phyloP scores from a whole-genome alignment of 2,888 invertebrate genomes.

The Tricholauxania praeusta region DNA sequence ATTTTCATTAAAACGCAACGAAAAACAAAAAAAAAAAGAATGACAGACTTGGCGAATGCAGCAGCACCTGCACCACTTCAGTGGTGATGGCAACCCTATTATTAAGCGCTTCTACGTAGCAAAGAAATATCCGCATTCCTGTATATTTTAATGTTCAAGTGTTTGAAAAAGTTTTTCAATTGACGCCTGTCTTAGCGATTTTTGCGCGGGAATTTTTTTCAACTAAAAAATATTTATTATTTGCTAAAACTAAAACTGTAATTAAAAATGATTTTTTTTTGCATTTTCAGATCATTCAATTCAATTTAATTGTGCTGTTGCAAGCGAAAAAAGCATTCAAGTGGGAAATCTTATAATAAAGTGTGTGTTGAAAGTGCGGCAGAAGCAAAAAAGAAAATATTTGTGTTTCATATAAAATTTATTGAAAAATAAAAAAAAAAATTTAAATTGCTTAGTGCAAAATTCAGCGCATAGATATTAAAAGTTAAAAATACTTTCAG shows the following conservation, averaged over 20 bases:
- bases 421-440: background rate
- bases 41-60: background rate
- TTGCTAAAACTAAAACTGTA: slow-evolving; percentile 59
- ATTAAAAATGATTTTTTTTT: slow-evolving; percentile 51
- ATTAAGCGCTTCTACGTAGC: slow-evolving; percentile 6
- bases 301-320: background rate
- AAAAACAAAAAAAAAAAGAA: slow-evolving; percentile 4
- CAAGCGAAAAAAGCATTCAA: slow-evolving; percentile 13
- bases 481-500: slow-evolving; percentile 2
- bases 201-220: background rate
- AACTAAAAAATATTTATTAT: slow-evolving; percentile 58
- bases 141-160: slow-evolving; percentile 28
- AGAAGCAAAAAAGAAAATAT: slow-evolving; percentile 3
- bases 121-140: slow-evolving; percentile 33
- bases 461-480: background rate
- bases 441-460: background rate
- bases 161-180: background rate
- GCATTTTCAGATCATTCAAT: slow-evolving; percentile 30
- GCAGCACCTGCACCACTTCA: background rate
- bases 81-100: slow-evolving; percentile 5
- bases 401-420: background rate
- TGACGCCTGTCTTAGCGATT: background rate
- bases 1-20: slow-evolving; percentile 4
- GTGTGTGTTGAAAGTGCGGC: background rate
- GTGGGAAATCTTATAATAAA: background rate